Evolutionary conservation across 2,888 invertebrate species (phyloP).

Genomic region (Anthrax anthrax): DNA sequence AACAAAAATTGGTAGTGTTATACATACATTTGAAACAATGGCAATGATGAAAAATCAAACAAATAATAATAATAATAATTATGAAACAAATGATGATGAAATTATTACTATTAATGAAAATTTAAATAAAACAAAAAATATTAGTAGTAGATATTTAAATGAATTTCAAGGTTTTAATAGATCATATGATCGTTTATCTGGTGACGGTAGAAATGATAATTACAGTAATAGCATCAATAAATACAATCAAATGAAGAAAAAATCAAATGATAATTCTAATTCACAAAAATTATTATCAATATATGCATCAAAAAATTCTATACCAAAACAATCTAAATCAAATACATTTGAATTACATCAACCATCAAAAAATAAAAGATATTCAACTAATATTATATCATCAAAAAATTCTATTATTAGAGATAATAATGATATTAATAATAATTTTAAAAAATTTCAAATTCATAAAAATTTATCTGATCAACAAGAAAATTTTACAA

Average conservation of each 20-base stretch:
- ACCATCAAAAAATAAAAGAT: too few species aligned
- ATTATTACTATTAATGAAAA: neutral
- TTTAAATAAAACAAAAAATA: neutral
- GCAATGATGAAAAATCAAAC: conserved; percentile 24
- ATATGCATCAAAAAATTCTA: too few species aligned
- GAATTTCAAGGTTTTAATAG: too few species aligned
- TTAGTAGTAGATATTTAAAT: too few species aligned
- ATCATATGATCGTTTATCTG: too few species aligned
- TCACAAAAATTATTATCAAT: conserved; percentile 2
- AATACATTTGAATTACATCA: too few species aligned
- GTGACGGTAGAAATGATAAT: neutral
- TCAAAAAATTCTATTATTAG: too few species aligned
- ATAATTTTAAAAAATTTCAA: too few species aligned
- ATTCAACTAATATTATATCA: too few species aligned
- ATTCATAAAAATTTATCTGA: too few species aligned
- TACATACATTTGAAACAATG: conserved; percentile 33
- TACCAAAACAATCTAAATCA: too few species aligned
- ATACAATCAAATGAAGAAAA: conserved; percentile 30
- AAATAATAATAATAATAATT: conserved; percentile 3
- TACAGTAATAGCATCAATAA: conserved; percentile 22
- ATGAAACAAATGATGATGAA: neutral
- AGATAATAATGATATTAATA: too few species aligned
- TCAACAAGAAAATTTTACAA: neutral
- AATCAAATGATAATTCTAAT: conserved; percentile 27
- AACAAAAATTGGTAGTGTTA: conserved; percentile 32